Evolutionary conservation across 1,140 invertebrate genomes (phyloP), one percentile per base, ranked within the genome.

Genomic region (Drosophila sucinea): DNA sequence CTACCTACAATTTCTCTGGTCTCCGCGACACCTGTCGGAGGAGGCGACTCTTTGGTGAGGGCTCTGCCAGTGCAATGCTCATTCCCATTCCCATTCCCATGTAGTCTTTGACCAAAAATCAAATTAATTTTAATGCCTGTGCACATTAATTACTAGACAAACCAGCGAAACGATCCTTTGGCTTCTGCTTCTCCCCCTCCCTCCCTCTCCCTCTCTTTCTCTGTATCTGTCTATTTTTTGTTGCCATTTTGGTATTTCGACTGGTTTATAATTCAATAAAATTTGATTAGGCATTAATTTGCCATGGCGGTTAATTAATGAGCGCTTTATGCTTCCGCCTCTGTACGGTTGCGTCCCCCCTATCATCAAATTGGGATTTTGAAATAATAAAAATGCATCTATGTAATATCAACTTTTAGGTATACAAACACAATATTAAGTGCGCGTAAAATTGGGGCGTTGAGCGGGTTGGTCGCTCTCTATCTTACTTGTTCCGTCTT

Each of bases 281-380:
- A 89, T 81, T 89, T 89, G 85, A 89, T 90, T 90, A 78, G 81
- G 85, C 84, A 90, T 89, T 89, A 90, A 89, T 89, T 89, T 89
- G 85, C 77, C 70, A 66, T 90, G 77, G 65, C 80, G 62, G 69
- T 77, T 89, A 89, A 89, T 89, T 89, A 89, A 89, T 89, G 84
- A 87, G 80, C 80, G 73, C 77, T 65, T 66, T 73, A 54, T 63
- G 56, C 78, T 78, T 73, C 70, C 69, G 73, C 66, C 69, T 73
- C 54, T 27, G 44, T 60, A 51, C 67, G 67, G 71, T 68, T 58
- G 17, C 38, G 33, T 44, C 7, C 44, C 5, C 23, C 17, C 44
- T 51, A 51, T 51, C 44, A 44, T 72, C 75, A 63, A 79, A 82
- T 86, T 77, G 77, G 82, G 72, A 29, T 76, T 64, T 51, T 60